phyloP scores from a whole-genome alignment of 2,113 vertebrate genomes.

The Silurus glanis region DNA sequence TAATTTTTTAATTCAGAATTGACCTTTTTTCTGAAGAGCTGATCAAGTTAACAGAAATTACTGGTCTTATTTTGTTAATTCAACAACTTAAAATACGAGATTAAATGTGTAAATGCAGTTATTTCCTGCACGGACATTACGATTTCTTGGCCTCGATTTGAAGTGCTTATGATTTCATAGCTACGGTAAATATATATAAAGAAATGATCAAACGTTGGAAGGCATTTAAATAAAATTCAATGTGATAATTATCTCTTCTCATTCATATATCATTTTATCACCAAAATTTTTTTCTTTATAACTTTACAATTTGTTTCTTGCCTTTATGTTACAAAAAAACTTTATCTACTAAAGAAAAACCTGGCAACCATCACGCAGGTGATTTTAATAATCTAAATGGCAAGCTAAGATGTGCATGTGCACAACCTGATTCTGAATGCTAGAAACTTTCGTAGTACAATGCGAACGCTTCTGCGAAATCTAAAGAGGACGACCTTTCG shows the following conservation, averaged over 20 bases:
- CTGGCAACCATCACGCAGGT: background rate
- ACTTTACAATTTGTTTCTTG: background rate
- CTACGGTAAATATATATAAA: background rate
- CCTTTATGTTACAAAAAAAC: background rate
- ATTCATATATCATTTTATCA: background rate
- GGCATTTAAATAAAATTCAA: background rate
- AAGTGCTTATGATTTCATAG: background rate
- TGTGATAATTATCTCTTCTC: background rate
- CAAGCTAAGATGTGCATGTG: background rate
- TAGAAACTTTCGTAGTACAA: background rate
- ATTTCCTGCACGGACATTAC: background rate
- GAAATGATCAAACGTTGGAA: too few species aligned
- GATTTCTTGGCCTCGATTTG: background rate
- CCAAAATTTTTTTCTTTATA: background rate
- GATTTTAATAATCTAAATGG: background rate
- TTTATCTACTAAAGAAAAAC: background rate
- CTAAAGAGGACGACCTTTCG: background rate
- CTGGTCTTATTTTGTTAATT: background rate
- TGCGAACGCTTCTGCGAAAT: background rate
- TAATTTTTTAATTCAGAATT: too few species aligned
- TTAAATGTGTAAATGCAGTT: background rate
- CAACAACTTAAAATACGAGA: background rate
- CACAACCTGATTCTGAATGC: background rate
- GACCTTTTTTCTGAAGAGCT: background rate
- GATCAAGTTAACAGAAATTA: too few species aligned